Conservation (phyloP, 2,797 vertebrate species). For the Hylomyscus alleni region DNA sequence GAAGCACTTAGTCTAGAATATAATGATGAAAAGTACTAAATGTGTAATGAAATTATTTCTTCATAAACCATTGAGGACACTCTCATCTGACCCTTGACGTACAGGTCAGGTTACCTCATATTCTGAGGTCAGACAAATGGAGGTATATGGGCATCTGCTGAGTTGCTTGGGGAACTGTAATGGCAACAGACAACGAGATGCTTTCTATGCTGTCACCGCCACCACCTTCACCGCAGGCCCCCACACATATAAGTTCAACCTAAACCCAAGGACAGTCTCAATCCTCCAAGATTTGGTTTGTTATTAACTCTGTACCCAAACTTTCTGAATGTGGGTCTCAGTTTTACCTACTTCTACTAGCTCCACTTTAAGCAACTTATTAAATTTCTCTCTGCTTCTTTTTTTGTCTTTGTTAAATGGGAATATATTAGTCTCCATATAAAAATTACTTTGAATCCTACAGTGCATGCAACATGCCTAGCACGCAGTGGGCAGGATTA, state of each 20-base stretch:
- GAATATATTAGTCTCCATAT: background rate
- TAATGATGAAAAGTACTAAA: conserved; percentile 12
- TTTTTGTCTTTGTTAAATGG: conserved; percentile 37
- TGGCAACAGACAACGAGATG: background rate
- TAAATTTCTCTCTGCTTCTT: background rate
- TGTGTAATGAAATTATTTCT: conserved; percentile 22
- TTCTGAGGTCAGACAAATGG: conserved; percentile 30
- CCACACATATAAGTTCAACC: background rate
- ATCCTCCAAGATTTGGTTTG: background rate
- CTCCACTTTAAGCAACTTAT: background rate
- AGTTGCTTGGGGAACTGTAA: background rate
- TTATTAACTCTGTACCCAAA: background rate
- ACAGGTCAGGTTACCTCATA: background rate
- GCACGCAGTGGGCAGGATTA: background rate
- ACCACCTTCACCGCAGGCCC: background rate
- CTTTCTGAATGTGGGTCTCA: conserved; percentile 29
- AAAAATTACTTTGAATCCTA: conserved; percentile 40
- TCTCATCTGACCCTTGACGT: background rate
- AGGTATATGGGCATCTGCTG: background rate
- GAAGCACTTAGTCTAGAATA: background rate
- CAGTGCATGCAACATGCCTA: background rate
- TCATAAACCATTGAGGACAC: background rate
- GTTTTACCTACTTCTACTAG: background rate
- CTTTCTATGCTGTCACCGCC: background rate
- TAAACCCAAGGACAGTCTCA: background rate